Base-by-base conservation (phyloP, 2,113 vertebrate species). In the Leiothrix lutea region DNA sequence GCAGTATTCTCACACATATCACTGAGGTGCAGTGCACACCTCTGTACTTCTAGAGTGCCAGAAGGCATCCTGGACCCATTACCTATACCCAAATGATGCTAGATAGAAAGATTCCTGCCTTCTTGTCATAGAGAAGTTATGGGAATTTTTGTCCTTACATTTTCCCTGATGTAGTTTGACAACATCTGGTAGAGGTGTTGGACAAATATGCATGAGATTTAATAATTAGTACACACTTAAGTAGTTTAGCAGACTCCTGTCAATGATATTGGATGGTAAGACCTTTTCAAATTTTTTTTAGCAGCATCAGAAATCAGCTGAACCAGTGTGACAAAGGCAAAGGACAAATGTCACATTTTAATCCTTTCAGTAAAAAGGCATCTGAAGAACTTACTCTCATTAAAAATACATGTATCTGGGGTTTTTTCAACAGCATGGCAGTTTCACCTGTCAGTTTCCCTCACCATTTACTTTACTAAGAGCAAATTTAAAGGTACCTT, bases 291-390 rank as follows among this genome's bases (percentile, higher is more conserved):
- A 1, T 19, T 45, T 58, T 29, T 58, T 38, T 42, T 42, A 33
- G 10, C 2, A 14, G 10, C 38, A 50, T 38, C 48, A 38, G 71
- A 60, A 78, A 84, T 5, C 8, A 85, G 31, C 19, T 45, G 24
- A 80, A 67, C 3, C 28, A 53, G 3, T 20, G 7, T 61, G 57
- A 91, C n/a, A 80, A 66, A 87, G 14, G 18, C n/a, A 80, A 69
- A 84, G 26, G n/a, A 62, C 26, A 23, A 91, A 79, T n/a, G 12
- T 42, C 72, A 29, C 44, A 38, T 96, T 94, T 92, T 89, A 88
- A 84, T 72, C 16, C 18, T 72, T 33, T 75, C 57, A 72, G n/a
- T 50, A 40, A 89, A 75, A 81, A 88, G 15, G 19, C 12, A 57
- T 61, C 18, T 71, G 42, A 90, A 54, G 19, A 26, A 57, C 15